phyloP scores from a whole-genome alignment of 2,888 invertebrate genomes.

The Digitonthophagus gazella region DNA sequence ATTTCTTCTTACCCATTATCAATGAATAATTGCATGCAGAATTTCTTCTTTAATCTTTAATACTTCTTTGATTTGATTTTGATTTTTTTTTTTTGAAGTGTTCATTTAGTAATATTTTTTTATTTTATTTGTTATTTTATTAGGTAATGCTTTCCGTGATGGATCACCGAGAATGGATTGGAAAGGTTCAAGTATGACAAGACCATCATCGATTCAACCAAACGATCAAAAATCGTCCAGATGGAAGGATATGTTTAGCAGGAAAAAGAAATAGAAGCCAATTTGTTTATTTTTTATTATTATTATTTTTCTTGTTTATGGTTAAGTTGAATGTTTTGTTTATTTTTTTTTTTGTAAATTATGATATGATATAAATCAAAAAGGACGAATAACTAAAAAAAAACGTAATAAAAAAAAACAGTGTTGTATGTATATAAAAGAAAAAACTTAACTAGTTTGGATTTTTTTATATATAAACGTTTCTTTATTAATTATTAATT shows the following conservation, averaged over 20 bases:
- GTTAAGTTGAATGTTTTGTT: neutral
- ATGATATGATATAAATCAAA: too few species aligned
- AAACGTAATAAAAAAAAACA: too few species aligned
- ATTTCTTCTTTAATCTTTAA: too few species aligned
- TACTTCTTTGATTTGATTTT: constrained; percentile 11
- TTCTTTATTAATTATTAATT: neutral
- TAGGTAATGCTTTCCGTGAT: constrained; percentile 29
- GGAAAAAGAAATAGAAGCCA: constrained; percentile 44
- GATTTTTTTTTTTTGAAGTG: constrained; percentile 11
- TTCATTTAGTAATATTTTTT: constrained; percentile 12
- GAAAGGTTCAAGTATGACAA: constrained; percentile 29
- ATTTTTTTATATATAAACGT: neutral
- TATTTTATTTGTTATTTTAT: constrained; percentile 24
- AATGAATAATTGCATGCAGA: neutral
- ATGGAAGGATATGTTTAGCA: constrained; percentile 58
- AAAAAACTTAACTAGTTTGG: constrained; percentile 1
- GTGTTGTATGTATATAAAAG: neutral
- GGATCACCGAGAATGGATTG: constrained; percentile 36
- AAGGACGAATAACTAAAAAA: too few species aligned
- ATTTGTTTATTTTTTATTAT: neutral
- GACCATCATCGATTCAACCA: constrained; percentile 38
- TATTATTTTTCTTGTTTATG: neutral
- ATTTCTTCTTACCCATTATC: constrained; percentile 14
- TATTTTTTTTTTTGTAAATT: neutral
- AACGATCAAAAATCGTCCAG: constrained; percentile 55